phyloP scores from a whole-genome alignment of 1,140 invertebrate genomes.

The Triops longicaudatus region DNA sequence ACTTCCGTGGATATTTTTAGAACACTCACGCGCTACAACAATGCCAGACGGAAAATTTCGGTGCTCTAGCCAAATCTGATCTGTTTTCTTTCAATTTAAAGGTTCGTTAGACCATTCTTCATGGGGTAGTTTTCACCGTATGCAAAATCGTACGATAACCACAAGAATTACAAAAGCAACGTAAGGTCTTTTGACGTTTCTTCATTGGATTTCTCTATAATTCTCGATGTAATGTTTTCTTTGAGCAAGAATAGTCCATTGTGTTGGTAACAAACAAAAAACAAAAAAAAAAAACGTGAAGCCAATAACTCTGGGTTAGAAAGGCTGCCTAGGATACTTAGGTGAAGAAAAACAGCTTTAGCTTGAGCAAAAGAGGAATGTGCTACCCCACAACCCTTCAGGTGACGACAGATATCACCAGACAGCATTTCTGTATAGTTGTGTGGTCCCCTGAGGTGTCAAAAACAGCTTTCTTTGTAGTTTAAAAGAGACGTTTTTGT shows the following conservation, averaged over 20 bases:
- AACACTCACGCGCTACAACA: not conserved
- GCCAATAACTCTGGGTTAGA: too few species aligned
- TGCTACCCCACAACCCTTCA: not conserved
- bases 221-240: too few species aligned
- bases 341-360: too few species aligned
- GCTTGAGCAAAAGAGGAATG: not conserved
- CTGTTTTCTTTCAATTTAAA: constrained; percentile 3
- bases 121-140: too few species aligned
- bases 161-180: too few species aligned
- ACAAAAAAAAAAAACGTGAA: too few species aligned
- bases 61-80: not conserved
- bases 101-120: not conserved
- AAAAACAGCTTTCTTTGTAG: not conserved
- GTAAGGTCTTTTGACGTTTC: too few species aligned
- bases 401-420: not conserved
- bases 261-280: too few species aligned
- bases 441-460: not conserved
- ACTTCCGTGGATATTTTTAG: not conserved
- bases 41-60: not conserved
- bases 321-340: too few species aligned
- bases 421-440: not conserved
- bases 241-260: too few species aligned
- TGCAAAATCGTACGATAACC: too few species aligned
- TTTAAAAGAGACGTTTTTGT: not conserved
- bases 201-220: too few species aligned